Evolutionary conservation across 2,113 vertebrate species (phyloP), one percentile per base, ranked within the genome.

Genomic region (Eulemur rufifrons): DNA sequence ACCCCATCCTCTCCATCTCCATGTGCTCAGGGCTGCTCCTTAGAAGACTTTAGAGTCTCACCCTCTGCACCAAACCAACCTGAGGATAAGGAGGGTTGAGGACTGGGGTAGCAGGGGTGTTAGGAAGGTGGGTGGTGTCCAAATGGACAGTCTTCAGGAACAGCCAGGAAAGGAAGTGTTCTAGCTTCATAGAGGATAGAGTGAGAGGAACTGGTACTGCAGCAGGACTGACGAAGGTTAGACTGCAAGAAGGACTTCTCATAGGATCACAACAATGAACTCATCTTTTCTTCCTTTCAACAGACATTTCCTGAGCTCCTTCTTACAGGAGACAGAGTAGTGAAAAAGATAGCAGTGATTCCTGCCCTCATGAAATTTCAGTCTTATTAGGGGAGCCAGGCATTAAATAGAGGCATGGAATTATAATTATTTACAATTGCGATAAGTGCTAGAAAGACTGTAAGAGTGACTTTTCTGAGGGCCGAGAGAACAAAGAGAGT

Each of bases 1-100:
- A 98, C 97, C 90, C 94, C 97, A 97, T 98, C 97, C 95, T 98
- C 89, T 97, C 96, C 42, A 97, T 96, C 94, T 98, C 97, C 96
- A 97, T 98, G 98, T 98, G 97, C 89, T 97, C 93, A 93, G 97
- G 96, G 95, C 97, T 95, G 97, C 97, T 98, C 95, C 97, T 96
- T 95, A 94, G 96, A 98, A 97, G 97, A 97, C 96, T 98, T 98
- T 37, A 88, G 95, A 97, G 96, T 89, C 97, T 96, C 87, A 97
- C 96, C 94, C 92, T 96, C 83, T 86, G 94, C 66, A 95, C 96
- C 89, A 97, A 74, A 74, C 89, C 91, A 34, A 42, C 73, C 95
- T 13, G 5, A 80, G 91, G 50, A 80, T 83, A 42, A 77, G 68
- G 73, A 88, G 21, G 86, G 76, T 69, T 76, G 93, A 85, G 85